Evolutionary conservation across 2,888 invertebrate genomes (phyloP), one percentile per base, ranked within the genome.

Genomic region (Drosophila dives): DNA sequence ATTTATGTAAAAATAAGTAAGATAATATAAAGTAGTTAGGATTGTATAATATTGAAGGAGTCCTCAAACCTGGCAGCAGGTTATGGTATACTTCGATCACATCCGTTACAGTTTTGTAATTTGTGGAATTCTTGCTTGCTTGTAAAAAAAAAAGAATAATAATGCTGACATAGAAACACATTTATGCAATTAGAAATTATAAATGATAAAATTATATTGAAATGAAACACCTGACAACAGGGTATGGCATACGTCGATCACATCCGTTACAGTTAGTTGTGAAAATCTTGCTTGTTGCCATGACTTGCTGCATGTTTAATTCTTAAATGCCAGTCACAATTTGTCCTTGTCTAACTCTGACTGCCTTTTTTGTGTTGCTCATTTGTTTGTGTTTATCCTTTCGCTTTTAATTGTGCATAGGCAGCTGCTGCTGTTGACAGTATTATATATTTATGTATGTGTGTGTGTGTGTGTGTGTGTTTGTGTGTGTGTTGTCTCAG

Each of bases 321-420:
- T 83, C 74, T 83, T 76, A 76, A 81, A 81, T 79, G 74, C 71
- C 70, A 62, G 42, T 72, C 64, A 69, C 62, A 65, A 64, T 72
- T 67, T 72, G 74, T 65, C 54, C 59, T 68, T 72, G 75, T 68
- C 56, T 54, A 34, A 78, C 68, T 65, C 61, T 64, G 61, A 56
- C 54, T 70, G 72, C 80, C 85, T 71, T 78, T 80, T 75, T 77
- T 77, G 76, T 83, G 83, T 82, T 68, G 64, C 72, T 74, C 74
- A 80, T 75, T 77, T 77, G 69, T 74, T 75, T 78, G 81, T 76
- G 64, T 83, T 83, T 83, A 86, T 83, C 78, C 77, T 83, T 78
- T 81, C 75, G 72, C 81, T 86, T 86, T 84, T 86, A 86, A 86
- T 86, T 83, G 83, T 77, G 65, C 83, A 64, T 71, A 66, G 68